Evolutionary conservation across 2,797 vertebrate species (phyloP).

Genomic region (Bovichtus diacanthus): DNA sequence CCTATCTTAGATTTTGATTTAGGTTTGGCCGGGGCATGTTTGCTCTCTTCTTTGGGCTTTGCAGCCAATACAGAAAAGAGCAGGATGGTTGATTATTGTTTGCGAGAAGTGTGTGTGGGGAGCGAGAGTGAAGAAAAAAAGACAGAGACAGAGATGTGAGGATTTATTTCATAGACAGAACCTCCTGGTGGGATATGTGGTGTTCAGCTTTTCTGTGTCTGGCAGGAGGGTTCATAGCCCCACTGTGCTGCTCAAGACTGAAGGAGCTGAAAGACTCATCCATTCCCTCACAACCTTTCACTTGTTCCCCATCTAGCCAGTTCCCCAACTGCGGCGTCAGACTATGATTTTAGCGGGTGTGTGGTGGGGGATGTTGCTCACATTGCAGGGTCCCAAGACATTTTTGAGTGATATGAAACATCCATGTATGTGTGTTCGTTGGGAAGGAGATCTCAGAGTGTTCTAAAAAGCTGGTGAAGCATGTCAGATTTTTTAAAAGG

Average conservation of each 20-base stretch:
- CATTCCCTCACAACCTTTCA: conserved; percentile 36
- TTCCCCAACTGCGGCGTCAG: neutral
- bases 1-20: conserved; percentile 69
- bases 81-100: conserved; percentile 68
- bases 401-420: conserved; percentile 27
- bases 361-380: conserved; percentile 5
- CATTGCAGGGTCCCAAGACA: conserved; percentile 11
- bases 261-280: conserved; percentile 27
- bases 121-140: conserved; percentile 29
- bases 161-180: conserved; percentile 64
- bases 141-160: conserved; percentile 19
- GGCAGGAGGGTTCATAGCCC: conserved; percentile 48
- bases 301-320: conserved; percentile 8
- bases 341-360: neutral
- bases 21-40: conserved; percentile 66
- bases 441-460: conserved; percentile 10
- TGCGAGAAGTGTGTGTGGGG: conserved; percentile 48
- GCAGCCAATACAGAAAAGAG: conserved; percentile 38
- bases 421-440: conserved; percentile 1
- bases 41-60: conserved; percentile 56
- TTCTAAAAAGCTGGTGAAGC: conserved; percentile 1
- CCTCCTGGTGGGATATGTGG: conserved; percentile 55
- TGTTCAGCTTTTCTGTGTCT: conserved; percentile 37
- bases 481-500: conserved; percentile 1
- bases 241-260: conserved; percentile 34